Conservation (phyloP, 2,888 invertebrate species). For the Lithophane leautieri region DNA sequence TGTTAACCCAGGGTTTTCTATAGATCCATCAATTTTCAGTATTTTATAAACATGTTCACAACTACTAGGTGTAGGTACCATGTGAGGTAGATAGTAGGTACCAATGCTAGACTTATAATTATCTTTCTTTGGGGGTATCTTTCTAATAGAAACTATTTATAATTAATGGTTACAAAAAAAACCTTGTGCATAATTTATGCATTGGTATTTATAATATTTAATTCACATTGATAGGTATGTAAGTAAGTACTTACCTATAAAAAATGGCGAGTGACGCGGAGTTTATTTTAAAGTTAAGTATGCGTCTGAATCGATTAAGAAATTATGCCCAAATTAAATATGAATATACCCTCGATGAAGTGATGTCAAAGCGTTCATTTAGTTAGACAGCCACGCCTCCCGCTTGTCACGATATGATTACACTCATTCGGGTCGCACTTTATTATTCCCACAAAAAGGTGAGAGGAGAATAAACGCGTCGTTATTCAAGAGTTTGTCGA, state of each 20-base stretch:
- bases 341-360: slow-evolving; percentile 66
- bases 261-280: slow-evolving; percentile 1
- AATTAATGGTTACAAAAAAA: background rate
- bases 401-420: slow-evolving; percentile 63
- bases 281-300: slow-evolving; percentile 11
- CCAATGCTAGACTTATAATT: background rate
- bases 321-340: slow-evolving; percentile 44
- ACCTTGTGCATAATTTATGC: slow-evolving; percentile 2
- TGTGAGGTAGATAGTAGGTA: too few species aligned
- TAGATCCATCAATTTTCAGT: slow-evolving; percentile 25
- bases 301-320: slow-evolving; percentile 42
- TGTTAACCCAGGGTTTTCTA: slow-evolving; percentile 15
- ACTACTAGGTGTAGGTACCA: background rate
- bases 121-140: background rate
- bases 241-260: background rate
- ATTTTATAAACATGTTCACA: slow-evolving; percentile 13
- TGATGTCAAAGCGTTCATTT: slow-evolving; percentile 59
- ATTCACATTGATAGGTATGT: background rate
- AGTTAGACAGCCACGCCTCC: slow-evolving; percentile 68
- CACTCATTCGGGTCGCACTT: slow-evolving; percentile 50
- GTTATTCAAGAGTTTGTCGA: slow-evolving; percentile 26
- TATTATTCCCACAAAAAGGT: slow-evolving; percentile 39
- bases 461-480: slow-evolving; percentile 21
- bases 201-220: background rate
- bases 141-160: background rate